phyloP scores from a whole-genome alignment of 2,888 invertebrate genomes.

The Microctonus aethiopoides region DNA sequence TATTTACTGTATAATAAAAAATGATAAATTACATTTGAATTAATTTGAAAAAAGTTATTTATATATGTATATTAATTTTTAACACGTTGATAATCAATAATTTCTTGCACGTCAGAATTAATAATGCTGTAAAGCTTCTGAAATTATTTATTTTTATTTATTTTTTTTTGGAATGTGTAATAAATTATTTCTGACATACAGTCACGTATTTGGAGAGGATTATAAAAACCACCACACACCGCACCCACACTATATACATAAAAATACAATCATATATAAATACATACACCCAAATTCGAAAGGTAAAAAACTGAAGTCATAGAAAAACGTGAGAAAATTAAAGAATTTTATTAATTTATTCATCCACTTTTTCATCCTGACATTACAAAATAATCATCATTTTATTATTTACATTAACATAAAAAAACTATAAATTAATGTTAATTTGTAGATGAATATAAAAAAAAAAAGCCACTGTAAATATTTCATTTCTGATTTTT shows the following conservation, averaged over 20 bases:
- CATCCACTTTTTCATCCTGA: not conserved
- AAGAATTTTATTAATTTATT: not conserved
- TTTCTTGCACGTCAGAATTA: no score
- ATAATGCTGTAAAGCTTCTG: no score
- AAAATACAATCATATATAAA: no score
- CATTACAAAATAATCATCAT: not conserved
- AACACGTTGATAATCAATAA: no score
- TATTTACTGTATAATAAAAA: no score
- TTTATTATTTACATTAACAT: not conserved
- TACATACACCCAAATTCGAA: not conserved
- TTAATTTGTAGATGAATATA: not conserved
- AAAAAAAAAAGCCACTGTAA: not conserved
- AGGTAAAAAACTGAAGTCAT: not conserved
- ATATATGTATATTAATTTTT: no score
- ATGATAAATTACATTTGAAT: no score
- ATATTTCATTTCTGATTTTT: not conserved
- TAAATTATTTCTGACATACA: not conserved
- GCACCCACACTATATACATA: not conserved
- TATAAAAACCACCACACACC: not conserved
- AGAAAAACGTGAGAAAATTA: conserved; percentile 1
- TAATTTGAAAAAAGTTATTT: no score
- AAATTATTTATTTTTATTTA: no score
- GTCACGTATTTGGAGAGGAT: not conserved
- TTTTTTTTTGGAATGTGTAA: not conserved
- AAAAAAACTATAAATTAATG: not conserved